phyloP scores from a whole-genome alignment of 2,888 invertebrate species.

The Diaprepes abbreviatus region DNA sequence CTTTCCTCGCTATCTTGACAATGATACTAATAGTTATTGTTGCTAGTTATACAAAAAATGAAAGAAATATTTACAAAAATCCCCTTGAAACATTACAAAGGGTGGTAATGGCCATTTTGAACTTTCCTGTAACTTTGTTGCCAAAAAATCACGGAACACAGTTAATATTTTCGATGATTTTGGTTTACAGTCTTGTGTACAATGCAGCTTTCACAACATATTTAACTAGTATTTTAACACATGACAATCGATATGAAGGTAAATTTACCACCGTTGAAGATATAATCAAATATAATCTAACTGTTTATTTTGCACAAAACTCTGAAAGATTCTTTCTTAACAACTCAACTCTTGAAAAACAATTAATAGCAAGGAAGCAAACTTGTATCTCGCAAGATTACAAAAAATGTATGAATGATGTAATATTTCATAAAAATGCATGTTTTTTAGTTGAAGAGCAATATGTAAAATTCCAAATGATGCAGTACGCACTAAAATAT shows the following conservation, averaged over 20 bases:
- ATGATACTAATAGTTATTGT: conserved; percentile 3
- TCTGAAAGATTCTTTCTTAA: conserved; percentile 52
- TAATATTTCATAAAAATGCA: conserved; percentile 52
- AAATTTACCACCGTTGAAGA: conserved; percentile 56
- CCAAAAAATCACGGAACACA: conserved; percentile 54
- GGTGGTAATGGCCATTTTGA: conserved; percentile 51
- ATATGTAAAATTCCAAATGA: conserved; percentile 57
- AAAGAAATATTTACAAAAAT: conserved; percentile 32
- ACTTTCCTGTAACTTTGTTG: conserved; percentile 50
- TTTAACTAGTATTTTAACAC: conserved; percentile 57
- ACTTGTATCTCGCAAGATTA: conserved; percentile 51
- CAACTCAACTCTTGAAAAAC: conserved; percentile 33
- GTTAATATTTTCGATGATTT: conserved; percentile 53
- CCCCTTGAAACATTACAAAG: conserved; percentile 45
- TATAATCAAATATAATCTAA: conserved; percentile 54
- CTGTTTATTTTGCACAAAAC: conserved; percentile 53
- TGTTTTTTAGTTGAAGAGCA: conserved; percentile 57
- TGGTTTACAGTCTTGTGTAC: conserved; percentile 55
- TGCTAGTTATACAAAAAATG: neutral
- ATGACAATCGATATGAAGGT: conserved; percentile 52
- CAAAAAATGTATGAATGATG: conserved; percentile 52
- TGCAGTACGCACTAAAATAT: conserved; percentile 55
- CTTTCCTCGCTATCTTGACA: neutral
- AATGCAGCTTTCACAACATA: conserved; percentile 57
- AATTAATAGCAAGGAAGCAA: conserved; percentile 25